Evolutionary conservation across 2,113 vertebrate genomes (phyloP).

Genomic region (Hystrix brachyura): DNA sequence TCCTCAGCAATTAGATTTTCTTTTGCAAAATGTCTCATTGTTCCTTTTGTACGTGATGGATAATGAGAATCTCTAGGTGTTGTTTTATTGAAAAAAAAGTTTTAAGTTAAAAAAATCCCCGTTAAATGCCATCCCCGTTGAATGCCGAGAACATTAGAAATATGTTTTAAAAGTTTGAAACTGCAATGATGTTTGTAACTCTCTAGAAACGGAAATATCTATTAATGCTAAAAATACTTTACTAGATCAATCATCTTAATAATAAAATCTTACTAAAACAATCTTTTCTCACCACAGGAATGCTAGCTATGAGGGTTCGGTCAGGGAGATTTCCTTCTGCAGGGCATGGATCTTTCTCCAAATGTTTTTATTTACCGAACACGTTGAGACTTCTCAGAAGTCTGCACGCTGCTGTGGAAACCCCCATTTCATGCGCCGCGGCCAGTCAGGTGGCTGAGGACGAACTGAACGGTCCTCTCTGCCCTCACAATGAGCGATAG

Average conservation of each 20-base stretch:
- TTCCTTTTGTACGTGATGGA: background rate
- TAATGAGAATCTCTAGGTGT: constrained; percentile 32
- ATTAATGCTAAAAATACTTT: constrained; percentile 79
- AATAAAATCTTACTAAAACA: constrained; percentile 87
- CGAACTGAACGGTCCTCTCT: background rate
- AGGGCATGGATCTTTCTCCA: constrained; percentile 77
- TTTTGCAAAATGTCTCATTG: constrained; percentile 41
- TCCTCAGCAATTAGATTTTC: background rate
- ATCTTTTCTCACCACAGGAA: constrained; percentile 85
- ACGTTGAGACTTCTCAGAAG: constrained; percentile 66
- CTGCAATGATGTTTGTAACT: constrained; percentile 68
- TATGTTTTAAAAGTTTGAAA: constrained; percentile 62
- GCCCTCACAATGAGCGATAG: constrained; percentile 26
- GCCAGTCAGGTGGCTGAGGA: constrained; percentile 36
- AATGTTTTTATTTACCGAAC: constrained; percentile 78
- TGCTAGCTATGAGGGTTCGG: constrained; percentile 79
- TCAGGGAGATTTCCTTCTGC: constrained; percentile 82
- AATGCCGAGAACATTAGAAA: constrained; percentile 59
- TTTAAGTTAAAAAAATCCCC: constrained; percentile 53
- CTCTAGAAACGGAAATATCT: constrained; percentile 78
- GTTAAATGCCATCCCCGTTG: constrained; percentile 35
- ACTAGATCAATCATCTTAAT: constrained; percentile 83
- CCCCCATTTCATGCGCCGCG: background rate
- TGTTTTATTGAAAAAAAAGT: constrained; percentile 60
- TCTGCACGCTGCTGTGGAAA: constrained; percentile 23